Conservation (phyloP, 1,140 invertebrate genomes). For the Zaprionus nigranus region DNA sequence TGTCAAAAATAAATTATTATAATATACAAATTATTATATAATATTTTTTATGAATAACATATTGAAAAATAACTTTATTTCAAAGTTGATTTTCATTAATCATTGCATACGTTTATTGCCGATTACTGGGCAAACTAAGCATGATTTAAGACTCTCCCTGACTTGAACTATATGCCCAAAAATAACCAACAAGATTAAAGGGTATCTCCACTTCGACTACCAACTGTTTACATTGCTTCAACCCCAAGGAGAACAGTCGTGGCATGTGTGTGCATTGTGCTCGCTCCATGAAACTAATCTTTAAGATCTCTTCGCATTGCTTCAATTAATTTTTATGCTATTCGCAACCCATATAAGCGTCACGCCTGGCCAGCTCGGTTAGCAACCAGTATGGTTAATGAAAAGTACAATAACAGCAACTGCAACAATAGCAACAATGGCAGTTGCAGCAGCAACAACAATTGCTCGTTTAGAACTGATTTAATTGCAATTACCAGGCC, state of each 20-base stretch:
- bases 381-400: conserved; percentile 58
- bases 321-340: conserved; percentile 69
- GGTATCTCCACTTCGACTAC: neutral
- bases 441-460: conserved; percentile 14
- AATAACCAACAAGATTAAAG: neutral
- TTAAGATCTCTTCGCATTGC: conserved; percentile 57
- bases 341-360: conserved; percentile 65
- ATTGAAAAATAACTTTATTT: no score
- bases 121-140: no score
- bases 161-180: neutral
- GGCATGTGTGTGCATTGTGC: neutral
- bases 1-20: no score
- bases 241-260: neutral
- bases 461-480: conserved; percentile 78
- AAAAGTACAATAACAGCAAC: conserved; percentile 40
- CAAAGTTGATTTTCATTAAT: no score
- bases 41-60: no score
- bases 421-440: neutral
- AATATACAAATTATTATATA: no score
- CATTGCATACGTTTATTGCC: no score
- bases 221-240: neutral
- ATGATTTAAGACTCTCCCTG: no score
- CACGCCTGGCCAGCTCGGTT: conserved; percentile 22
- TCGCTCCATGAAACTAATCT: conserved; percentile 48
- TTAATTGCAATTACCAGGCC: conserved; percentile 76